These are phyloP conservation scores for Phenganax stokvisi DNA, from an alignment of 92 coral and sea anemone species.

Conservation along the genomic window DNA sequence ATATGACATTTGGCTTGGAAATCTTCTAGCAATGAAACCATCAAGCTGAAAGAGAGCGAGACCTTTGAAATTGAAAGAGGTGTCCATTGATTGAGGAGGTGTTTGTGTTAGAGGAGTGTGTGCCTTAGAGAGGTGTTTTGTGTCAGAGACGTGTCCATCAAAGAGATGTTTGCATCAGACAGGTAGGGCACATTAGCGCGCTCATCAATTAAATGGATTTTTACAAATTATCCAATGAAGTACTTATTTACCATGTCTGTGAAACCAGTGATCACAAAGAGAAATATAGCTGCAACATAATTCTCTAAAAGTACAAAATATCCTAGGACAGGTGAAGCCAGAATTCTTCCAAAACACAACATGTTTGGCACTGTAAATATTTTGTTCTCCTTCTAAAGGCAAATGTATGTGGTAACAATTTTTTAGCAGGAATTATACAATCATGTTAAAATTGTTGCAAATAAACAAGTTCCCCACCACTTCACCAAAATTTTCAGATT, in stretches of 20 bases:
- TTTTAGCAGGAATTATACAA: neutral
- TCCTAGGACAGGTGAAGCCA: conserved; percentile 80
- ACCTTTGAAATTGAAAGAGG: neutral
- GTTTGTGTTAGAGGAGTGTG: neutral
- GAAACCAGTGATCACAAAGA: conserved; percentile 85
- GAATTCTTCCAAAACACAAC: conserved; percentile 69
- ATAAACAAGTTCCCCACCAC: neutral
- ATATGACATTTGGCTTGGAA: conserved; percentile 86
- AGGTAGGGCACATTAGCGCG: no score
- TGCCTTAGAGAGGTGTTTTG: no score
- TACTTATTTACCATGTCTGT: conserved; percentile 73
- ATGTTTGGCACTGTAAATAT: conserved; percentile 84
- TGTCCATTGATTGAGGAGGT: neutral
- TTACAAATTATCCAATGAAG: neutral
- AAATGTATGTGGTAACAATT: neutral
- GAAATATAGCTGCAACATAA: conserved; percentile 54
- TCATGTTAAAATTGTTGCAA: neutral
- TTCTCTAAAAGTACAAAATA: conserved; percentile 73
- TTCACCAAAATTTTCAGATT: neutral
- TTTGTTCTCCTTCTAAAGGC: conserved; percentile 71
- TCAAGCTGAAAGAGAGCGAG: conserved; percentile 63
- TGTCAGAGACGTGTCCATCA: no score
- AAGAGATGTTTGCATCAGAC: no score
- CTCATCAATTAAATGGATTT: no score
- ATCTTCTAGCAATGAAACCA: conserved; percentile 92